Evolutionary conservation across 1,140 invertebrate genomes (phyloP).

Genomic region (Lordiphosa clarofinis): DNA sequence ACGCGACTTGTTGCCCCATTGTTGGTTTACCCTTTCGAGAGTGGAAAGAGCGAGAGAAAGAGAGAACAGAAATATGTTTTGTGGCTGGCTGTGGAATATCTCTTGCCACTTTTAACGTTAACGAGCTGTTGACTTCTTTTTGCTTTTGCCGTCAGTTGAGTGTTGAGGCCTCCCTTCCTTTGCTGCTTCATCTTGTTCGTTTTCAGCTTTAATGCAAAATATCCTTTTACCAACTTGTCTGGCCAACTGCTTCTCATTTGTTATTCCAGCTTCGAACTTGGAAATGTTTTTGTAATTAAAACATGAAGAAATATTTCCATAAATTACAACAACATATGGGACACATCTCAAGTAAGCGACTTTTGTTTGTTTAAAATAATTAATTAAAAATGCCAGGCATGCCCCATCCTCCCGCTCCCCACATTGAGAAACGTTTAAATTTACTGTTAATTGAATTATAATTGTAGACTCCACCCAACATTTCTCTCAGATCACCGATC

Average conservation of each 20-base stretch:
- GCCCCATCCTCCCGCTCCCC: conserved; percentile 21
- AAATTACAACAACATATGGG: conserved; percentile 43
- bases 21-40: conserved; percentile 58
- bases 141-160: conserved; percentile 61
- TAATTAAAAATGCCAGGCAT: conserved; percentile 71
- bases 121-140: conserved; percentile 79
- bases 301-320: conserved; percentile 66
- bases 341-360: conserved; percentile 12
- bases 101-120: conserved; percentile 78
- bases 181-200: background rate
- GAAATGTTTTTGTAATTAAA: conserved; percentile 64
- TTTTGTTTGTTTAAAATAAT: conserved; percentile 49
- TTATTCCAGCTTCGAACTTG: conserved; percentile 42
- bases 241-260: conserved; percentile 51
- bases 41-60: conserved; percentile 5
- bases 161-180: conserved; percentile 23
- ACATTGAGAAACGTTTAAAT: conserved; percentile 17
- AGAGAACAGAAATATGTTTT: conserved; percentile 25
- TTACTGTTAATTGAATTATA: conserved; percentile 74
- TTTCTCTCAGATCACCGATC: conserved; percentile 51
- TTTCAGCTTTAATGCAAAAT: conserved; percentile 1
- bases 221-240: conserved; percentile 24
- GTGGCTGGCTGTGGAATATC: conserved; percentile 43
- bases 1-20: conserved; percentile 79
- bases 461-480: conserved; percentile 46